These are phyloP conservation scores for Linnaemya tessellans DNA, from an alignment of 2,888 invertebrate genomes.

Conservation along the genomic window DNA sequence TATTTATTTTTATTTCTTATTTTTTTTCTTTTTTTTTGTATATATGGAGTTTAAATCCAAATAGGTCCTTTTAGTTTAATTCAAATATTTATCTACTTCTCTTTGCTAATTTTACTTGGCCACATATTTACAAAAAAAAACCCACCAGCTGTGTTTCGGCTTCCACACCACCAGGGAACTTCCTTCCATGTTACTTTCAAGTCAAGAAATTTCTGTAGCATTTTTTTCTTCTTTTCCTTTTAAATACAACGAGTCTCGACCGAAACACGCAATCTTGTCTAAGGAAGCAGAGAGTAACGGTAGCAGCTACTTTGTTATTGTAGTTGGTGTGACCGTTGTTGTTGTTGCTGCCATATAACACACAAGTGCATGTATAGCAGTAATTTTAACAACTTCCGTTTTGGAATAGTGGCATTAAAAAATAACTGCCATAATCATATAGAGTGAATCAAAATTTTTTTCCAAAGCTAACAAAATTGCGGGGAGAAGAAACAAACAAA, in stretches of 20 bases:
- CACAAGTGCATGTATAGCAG: slow-evolving; percentile 64
- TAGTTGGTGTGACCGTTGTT: background rate
- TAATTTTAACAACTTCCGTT: slow-evolving; percentile 71
- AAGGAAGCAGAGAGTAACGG: slow-evolving; percentile 1
- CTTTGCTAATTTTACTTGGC: background rate
- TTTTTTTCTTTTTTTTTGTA: background rate
- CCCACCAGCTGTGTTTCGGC: slow-evolving; percentile 39
- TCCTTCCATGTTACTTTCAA: slow-evolving; percentile 24
- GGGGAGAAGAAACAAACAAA: background rate
- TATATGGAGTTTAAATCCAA: slow-evolving; percentile 9
- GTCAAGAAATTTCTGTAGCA: slow-evolving; percentile 28
- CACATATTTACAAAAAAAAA: background rate
- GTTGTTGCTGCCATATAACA: slow-evolving; percentile 20
- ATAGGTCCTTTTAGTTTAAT: slow-evolving; percentile 12
- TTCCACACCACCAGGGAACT: slow-evolving; percentile 26
- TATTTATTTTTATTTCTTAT: background rate
- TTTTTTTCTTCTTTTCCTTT: slow-evolving; percentile 14
- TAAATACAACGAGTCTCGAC: slow-evolving; percentile 24
- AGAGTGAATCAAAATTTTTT: slow-evolving; percentile 20
- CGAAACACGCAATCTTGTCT: slow-evolving; percentile 51
- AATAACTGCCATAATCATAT: slow-evolving; percentile 54
- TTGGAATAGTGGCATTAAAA: slow-evolving; percentile 11
- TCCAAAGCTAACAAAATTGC: background rate
- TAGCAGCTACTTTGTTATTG: background rate
- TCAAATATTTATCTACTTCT: slow-evolving; percentile 23